Evolutionary conservation across 2,113 vertebrate genomes (phyloP).

Genomic region (Procavia capensis): DNA sequence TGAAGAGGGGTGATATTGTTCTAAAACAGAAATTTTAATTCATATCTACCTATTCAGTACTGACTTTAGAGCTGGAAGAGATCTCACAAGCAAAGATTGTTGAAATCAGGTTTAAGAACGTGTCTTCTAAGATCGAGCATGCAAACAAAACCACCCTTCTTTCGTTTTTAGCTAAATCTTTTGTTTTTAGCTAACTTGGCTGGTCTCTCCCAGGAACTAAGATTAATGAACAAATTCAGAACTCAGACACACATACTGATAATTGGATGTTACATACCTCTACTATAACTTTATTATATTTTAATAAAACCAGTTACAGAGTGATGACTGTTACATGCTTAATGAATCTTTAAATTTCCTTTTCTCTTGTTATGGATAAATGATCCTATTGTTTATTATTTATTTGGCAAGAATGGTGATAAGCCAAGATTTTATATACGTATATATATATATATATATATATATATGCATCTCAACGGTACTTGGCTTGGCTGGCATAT

Average conservation of each 20-base stretch:
- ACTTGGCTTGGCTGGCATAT: too few relatives aligned
- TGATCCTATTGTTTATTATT: neutral
- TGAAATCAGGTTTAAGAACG: neutral
- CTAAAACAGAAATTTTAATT: neutral
- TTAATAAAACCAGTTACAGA: conserved; percentile 27
- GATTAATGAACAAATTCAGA: neutral
- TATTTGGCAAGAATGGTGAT: conserved; percentile 15
- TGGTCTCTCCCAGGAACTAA: neutral
- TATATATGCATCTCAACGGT: neutral
- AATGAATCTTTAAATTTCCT: neutral
- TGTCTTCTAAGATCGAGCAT: neutral
- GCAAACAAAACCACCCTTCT: neutral
- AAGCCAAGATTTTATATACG: neutral
- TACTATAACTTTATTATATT: neutral
- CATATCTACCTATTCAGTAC: neutral
- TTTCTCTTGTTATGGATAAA: neutral
- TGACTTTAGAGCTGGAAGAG: neutral
- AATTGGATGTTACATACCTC: neutral
- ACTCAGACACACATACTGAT: neutral
- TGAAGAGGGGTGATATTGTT: neutral
- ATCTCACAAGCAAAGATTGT: conserved; percentile 14
- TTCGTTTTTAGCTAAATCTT: conserved; percentile 51
- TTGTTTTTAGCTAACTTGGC: conserved; percentile 47
- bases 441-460: too few relatives aligned
- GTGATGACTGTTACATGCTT: accelerated